Conservation (phyloP, 2,888 invertebrate species). For the Schizotus pectinicornis region DNA sequence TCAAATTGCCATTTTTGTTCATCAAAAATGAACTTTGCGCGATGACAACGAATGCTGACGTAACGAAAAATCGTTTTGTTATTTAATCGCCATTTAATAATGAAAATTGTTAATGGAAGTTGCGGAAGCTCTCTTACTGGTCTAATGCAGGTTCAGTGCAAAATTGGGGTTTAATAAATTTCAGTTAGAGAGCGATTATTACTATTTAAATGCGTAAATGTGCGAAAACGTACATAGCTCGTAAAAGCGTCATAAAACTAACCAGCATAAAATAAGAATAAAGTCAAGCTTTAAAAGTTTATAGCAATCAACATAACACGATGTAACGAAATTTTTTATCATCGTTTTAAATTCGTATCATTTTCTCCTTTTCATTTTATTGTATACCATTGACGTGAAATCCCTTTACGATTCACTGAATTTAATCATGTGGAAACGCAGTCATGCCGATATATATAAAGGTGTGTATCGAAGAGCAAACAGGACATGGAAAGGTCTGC, state of each 20-base stretch:
- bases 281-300: conserved; percentile 16
- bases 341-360: conserved; percentile 7
- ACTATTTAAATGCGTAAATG: conserved; percentile 6
- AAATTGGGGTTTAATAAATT: conserved; percentile 3
- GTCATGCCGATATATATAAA: too few relatives aligned
- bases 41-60: too few relatives aligned
- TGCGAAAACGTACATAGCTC: conserved; percentile 5
- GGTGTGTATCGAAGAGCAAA: too few relatives aligned
- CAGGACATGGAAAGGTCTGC: too few relatives aligned
- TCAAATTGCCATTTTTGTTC: too few relatives aligned
- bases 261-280: conserved; percentile 15
- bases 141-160: too few relatives aligned
- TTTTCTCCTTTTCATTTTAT: conserved; percentile 1
- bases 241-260: conserved; percentile 17
- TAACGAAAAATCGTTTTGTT: too few relatives aligned
- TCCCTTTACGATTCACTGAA: background rate
- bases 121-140: too few relatives aligned
- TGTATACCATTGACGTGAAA: background rate
- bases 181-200: conserved; percentile 8
- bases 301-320: conserved; percentile 17
- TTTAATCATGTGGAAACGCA: too few relatives aligned
- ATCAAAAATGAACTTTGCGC: too few relatives aligned
- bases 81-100: too few relatives aligned
- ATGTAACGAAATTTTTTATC: conserved; percentile 4
- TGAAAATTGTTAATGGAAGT: too few relatives aligned